Evolutionary conservation across 2,888 invertebrate genomes (phyloP), one percentile per base, ranked within the genome.

Genomic region (Mesochorus sp.): DNA sequence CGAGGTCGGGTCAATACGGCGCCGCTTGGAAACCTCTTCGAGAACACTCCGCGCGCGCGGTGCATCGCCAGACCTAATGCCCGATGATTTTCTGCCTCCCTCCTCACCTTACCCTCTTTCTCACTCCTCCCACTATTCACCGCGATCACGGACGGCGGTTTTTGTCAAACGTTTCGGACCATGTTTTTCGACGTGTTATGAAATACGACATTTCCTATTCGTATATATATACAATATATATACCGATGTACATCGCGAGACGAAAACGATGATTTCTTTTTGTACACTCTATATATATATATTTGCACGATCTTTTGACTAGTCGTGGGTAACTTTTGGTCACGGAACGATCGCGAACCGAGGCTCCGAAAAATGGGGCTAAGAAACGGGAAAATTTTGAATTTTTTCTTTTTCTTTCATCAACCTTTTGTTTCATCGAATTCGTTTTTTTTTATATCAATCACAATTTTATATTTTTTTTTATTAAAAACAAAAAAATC

Each of bases 1-100:
- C 85, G 83, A 85, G 88, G 88, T 88, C 89, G 84, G 88, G 88
- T 89, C 88, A 86, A 83, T 83, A 79, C 62, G 83, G 79, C 83
- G 81, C 70, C 76, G 64, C 44, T 73, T 64, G 59, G 62, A 76
- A 74, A 74, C 59, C 57, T 55, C 76, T 53, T 44, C 55, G 37
- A 74, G 59, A 53, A n/a, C 24, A 49, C 37, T 31, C 14, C 14
- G 34, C 8, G 61, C 34, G 6, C 8, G 6, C 26, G 28, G 14
- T 67, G 26, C 53, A 42, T 37, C 61, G 62, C 49, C 61, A 72
- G 42, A 73, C 62, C 77, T 73, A 73, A 71, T 74, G 74, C 78
- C 34, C 42, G 55, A 59, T 59, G 14, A 66, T 57, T 68, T 47
- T 47, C 55, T 31, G 12, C 10, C 3, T 37, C n/a, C n/a, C 26